phyloP scores from a whole-genome alignment of 2,888 invertebrate genomes.

The Drosophila atripex region DNA sequence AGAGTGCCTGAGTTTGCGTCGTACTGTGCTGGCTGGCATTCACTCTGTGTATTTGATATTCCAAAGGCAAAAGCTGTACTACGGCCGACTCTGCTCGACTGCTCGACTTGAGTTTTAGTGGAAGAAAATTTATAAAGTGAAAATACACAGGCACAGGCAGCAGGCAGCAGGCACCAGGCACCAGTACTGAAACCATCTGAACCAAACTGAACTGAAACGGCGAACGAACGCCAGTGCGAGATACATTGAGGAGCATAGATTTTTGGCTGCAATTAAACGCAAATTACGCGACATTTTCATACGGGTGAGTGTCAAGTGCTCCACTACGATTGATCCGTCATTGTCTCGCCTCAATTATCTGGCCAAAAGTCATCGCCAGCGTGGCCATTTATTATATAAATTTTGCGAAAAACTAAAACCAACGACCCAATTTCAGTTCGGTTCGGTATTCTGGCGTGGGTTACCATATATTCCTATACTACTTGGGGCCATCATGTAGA shows the following conservation, averaged over 20 bases:
- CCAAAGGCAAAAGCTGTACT: slow-evolving; percentile 78
- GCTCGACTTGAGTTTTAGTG: slow-evolving; percentile 69
- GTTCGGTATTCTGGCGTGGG: slow-evolving; percentile 56
- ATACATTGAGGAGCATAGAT: slow-evolving; percentile 42
- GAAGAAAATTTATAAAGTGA: slow-evolving; percentile 80
- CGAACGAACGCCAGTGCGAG: slow-evolving; percentile 25
- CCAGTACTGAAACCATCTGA: slow-evolving; percentile 16
- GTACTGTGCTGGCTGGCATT: slow-evolving; percentile 70
- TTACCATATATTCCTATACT: slow-evolving; percentile 34
- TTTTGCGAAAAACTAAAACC: slow-evolving; percentile 67
- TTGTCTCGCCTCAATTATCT: slow-evolving; percentile 63
- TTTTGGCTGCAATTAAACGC: slow-evolving; percentile 66
- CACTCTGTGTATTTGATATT: slow-evolving; percentile 80
- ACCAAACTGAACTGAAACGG: slow-evolving; percentile 14
- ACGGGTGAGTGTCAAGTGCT: slow-evolving; percentile 79
- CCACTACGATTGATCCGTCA: slow-evolving; percentile 74
- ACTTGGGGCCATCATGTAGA: slow-evolving; percentile 25
- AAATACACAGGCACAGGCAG: slow-evolving; percentile 53
- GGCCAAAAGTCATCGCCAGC: slow-evolving; percentile 57
- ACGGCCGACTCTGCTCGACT: slow-evolving; percentile 23
- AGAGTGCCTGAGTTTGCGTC: slow-evolving; percentile 74
- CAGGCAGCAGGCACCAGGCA: slow-evolving; percentile 33
- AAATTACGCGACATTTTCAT: slow-evolving; percentile 74
- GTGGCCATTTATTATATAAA: slow-evolving; percentile 81
- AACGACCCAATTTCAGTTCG: slow-evolving; percentile 72